A percentile compares a stretch with the other conserved stretches of the same genome.
Evolutionary conservation across 2,113 vertebrate genomes (phyloP).

Genomic region (Circaetus gallicus): DNA sequence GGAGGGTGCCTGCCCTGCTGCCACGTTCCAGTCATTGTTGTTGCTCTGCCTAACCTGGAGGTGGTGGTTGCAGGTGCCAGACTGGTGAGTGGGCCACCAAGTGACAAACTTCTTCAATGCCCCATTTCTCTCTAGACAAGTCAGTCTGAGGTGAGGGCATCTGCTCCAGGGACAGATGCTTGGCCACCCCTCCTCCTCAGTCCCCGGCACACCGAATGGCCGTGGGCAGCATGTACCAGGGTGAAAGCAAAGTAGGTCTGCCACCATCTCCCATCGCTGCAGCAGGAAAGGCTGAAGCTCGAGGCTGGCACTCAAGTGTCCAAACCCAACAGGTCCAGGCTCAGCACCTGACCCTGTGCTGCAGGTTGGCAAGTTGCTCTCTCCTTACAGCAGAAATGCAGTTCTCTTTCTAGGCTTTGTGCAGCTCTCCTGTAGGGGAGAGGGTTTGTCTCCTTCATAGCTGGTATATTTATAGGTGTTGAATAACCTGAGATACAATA

Average conservation of each 20-base stretch:
- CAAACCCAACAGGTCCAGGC: neutral
- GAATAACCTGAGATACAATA: neutral
- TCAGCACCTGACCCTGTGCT: accelerated
- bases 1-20: neutral
- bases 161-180: neutral
- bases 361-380: accelerated
- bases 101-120: neutral
- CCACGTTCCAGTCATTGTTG: neutral
- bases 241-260: neutral
- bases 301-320: accelerated
- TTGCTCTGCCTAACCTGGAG: neutral
- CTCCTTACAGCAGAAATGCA: neutral
- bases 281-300: neutral
- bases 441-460: neutral
- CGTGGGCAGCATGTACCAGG: accelerated
- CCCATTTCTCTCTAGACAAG: neutral
- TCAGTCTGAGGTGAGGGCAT: neutral
- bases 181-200: neutral
- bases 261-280: neutral
- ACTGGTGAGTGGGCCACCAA: accelerated
- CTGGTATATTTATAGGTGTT: neutral
- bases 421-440: neutral
- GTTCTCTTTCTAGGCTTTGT: neutral
- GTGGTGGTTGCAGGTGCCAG: neutral
- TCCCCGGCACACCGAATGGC: accelerated